Conservation (phyloP, 2,113 vertebrate species). For the Oncorhynchus clarkii region DNA sequence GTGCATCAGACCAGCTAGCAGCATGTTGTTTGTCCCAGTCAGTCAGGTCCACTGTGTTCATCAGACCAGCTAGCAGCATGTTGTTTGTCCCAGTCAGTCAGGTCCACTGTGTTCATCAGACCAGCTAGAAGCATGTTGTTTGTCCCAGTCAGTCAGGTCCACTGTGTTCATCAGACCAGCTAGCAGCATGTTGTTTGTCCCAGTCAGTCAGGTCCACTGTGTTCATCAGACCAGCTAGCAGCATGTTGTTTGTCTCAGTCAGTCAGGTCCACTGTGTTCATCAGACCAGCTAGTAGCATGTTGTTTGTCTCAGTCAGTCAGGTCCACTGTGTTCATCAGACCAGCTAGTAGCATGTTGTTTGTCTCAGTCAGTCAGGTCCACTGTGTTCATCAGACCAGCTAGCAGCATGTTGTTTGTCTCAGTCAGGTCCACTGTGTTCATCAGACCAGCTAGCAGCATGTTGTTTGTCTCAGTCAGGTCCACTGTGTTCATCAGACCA, state of each 20-base stretch:
- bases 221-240: no score
- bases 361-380: constrained; percentile 48
- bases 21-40: no score
- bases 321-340: constrained; percentile 28
- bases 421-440: constrained; percentile 39
- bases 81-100: constrained; percentile 41
- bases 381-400: background rate
- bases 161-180: background rate
- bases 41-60: constrained; percentile 42
- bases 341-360: constrained; percentile 19
- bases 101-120: constrained; percentile 28
- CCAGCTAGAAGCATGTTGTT: constrained; percentile 19
- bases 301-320: constrained; percentile 25
- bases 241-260: no score
- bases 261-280: no score
- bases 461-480: no score
- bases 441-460: background rate
- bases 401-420: constrained; percentile 26
- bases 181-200: no score
- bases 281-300: no score
- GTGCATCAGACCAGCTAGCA: no score
- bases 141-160: constrained; percentile 48
- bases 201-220: no score
- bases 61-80: background rate
- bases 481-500: no score